Conservation (phyloP, 2,797 vertebrate genomes). For the Sebastes hopkinsi region DNA sequence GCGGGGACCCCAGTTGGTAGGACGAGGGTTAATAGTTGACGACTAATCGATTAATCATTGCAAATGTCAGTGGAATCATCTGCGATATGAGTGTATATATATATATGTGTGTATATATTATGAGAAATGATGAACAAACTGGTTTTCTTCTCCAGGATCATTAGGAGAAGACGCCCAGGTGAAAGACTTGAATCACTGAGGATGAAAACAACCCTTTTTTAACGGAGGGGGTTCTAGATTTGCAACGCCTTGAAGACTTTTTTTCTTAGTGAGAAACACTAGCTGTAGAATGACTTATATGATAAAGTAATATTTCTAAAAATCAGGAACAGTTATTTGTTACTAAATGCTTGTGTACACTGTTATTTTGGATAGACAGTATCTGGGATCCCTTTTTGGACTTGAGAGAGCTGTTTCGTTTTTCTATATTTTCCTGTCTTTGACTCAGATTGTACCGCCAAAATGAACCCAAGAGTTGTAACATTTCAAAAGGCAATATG, state of each 20-base stretch:
- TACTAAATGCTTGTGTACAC: constrained; percentile 95
- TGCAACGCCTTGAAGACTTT: constrained; percentile 96
- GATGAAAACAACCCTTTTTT: constrained; percentile 91
- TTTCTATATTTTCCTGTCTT: constrained; percentile 80
- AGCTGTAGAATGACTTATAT: constrained; percentile 97
- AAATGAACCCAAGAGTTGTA: constrained; percentile 88
- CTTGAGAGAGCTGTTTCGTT: constrained; percentile 78
- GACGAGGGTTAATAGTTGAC: too few species aligned
- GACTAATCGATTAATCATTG: too few species aligned
- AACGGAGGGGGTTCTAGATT: constrained; percentile 92
- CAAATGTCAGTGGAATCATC: neutral
- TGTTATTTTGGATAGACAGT: constrained; percentile 88
- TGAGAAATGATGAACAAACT: neutral
- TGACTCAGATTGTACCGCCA: constrained; percentile 84
- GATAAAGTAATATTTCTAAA: constrained; percentile 94
- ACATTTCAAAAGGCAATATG: constrained; percentile 93
- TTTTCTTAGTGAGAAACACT: constrained; percentile 98
- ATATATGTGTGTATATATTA: too few species aligned
- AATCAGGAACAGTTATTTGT: constrained; percentile 94
- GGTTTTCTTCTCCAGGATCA: constrained; percentile 87
- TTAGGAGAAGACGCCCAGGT: constrained; percentile 85
- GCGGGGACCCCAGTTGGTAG: too few species aligned
- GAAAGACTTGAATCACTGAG: constrained; percentile 86
- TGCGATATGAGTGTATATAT: too few species aligned
- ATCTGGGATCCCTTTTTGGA: constrained; percentile 85